Evolutionary conservation across 1,140 invertebrate genomes (phyloP), one percentile per base, ranked within the genome.

Genomic region (Polypedilum vanderplanki): DNA sequence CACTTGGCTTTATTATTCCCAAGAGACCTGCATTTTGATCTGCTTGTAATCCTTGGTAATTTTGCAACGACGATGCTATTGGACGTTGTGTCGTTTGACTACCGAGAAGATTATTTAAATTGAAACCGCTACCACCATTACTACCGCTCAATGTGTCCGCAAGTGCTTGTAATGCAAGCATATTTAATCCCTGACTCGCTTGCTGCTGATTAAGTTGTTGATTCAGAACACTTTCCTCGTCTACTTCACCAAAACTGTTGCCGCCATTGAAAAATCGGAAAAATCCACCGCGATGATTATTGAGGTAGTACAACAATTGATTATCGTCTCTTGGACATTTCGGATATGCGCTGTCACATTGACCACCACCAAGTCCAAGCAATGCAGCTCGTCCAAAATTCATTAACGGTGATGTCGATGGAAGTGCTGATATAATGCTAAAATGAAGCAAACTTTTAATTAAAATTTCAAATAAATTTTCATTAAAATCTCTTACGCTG

Each of bases 221-320:
- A 9, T 76, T 74, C 73, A 73, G 33, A 74, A 46, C 74, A 73
- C 70, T 75, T 74, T 76, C 41, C 17, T 74, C 40, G 12, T 75
- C 24, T 33, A 33, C 74, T 17, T 74, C 75, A 76, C 74, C 74
- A 73, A 75, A 76, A 8, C 73, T 20, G 10, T 22, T 74, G 9
- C 75, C 75, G 24, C 86, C 85, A 75, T 86, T 88, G 79, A 94
- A 93, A 78, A 90, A 91, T 75, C 90, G 86, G 80, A 93, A 94
- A 80, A 93, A 92, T 9, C 92, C 93, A 64, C 93, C 92, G 75
- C 93, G 92, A 79, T 94, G 88, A 82, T 93, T 94, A 82, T 94
- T 94, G 73, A 94, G 83, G 80, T 94, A 94, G 79, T 91, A 83
- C 40, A 93, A 85, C 9, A 93, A 83, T 78, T 88, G 86, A 76